A percentile compares a stretch with the other conserved stretches of the same genome.
Conservation (phyloP, 2,888 invertebrate genomes). For the Caenorhabditis plicata region DNA sequence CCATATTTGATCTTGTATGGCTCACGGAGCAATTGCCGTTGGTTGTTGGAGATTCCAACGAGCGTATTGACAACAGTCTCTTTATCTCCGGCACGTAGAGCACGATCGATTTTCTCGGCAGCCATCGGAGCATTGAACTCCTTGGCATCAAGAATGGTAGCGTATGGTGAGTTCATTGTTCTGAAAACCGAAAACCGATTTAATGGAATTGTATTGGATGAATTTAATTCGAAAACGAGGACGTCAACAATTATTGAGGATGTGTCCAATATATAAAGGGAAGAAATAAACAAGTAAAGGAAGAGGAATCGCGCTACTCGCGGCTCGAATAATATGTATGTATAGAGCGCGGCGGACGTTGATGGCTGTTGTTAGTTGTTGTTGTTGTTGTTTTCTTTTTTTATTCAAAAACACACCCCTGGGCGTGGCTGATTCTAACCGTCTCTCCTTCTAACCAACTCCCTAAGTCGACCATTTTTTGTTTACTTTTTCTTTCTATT, state of each 20-base stretch:
- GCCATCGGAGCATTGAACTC: slow-evolving; percentile 43
- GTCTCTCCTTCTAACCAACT: too few species aligned
- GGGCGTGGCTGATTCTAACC: too few species aligned
- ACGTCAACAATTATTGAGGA: neutral
- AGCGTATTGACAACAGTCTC: slow-evolving; percentile 70
- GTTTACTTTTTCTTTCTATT: too few species aligned
- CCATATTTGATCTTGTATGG: slow-evolving; percentile 55
- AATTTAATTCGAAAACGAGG: neutral
- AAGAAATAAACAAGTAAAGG: slow-evolving; percentile 1
- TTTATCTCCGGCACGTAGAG: slow-evolving; percentile 49
- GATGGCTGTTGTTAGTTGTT: too few species aligned
- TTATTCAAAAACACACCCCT: too few species aligned
- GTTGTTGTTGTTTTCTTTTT: too few species aligned
- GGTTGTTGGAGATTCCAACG: slow-evolving; percentile 79
- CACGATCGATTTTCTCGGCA: slow-evolving; percentile 51
- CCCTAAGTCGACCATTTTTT: too few species aligned
- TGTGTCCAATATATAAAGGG: neutral
- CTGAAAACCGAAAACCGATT: too few species aligned
- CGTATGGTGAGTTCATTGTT: slow-evolving; percentile 45
- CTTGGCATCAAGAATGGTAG: slow-evolving; percentile 38
- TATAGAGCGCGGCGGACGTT: too few species aligned
- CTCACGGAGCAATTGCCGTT: slow-evolving; percentile 74
- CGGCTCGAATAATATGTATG: too few species aligned
- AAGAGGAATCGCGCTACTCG: too few species aligned
- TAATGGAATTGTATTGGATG: too few species aligned